A percentile compares a stretch with the other conserved stretches of the same genome.
These are phyloP conservation scores for Drosophila anomalata DNA, from an alignment of 2,888 invertebrate species.

Conservation along the genomic window DNA sequence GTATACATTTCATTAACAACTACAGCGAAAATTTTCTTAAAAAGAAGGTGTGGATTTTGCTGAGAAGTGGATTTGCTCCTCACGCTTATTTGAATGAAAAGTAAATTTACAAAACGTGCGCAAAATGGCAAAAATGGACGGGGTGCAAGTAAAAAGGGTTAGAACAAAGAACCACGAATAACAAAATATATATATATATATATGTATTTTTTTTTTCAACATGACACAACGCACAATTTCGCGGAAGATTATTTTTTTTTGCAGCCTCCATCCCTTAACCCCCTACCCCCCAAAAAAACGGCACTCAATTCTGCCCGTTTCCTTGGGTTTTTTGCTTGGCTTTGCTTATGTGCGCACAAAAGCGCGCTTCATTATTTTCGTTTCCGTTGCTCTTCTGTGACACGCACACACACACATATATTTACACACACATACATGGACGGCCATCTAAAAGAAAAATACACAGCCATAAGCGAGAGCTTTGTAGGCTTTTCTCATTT, in stretches of 20 bases:
- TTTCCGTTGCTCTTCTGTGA: slow-evolving; percentile 64
- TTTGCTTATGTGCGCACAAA: slow-evolving; percentile 62
- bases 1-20: slow-evolving; percentile 72
- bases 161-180: slow-evolving; percentile 33
- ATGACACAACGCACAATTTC: slow-evolving; percentile 46
- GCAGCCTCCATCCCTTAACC: not conserved
- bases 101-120: slow-evolving; percentile 70
- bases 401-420: slow-evolving; percentile 20
- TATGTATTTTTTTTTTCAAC: slow-evolving; percentile 20
- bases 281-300: not conserved
- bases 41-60: not conserved
- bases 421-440: slow-evolving; percentile 1
- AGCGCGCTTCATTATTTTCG: slow-evolving; percentile 68
- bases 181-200: slow-evolving; percentile 22
- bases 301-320: slow-evolving; percentile 39
- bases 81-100: slow-evolving; percentile 59
- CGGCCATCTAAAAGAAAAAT: slow-evolving; percentile 6
- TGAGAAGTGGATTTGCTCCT: slow-evolving; percentile 19
- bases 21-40: slow-evolving; percentile 47
- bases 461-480: slow-evolving; percentile 31
- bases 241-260: slow-evolving; percentile 9
- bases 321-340: slow-evolving; percentile 23
- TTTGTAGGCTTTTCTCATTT: slow-evolving; percentile 49
- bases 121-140: slow-evolving; percentile 26
- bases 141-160: slow-evolving; percentile 29